Evolutionary conservation across 2,113 vertebrate genomes (phyloP).

Genomic region (Paedocypris sp.): DNA sequence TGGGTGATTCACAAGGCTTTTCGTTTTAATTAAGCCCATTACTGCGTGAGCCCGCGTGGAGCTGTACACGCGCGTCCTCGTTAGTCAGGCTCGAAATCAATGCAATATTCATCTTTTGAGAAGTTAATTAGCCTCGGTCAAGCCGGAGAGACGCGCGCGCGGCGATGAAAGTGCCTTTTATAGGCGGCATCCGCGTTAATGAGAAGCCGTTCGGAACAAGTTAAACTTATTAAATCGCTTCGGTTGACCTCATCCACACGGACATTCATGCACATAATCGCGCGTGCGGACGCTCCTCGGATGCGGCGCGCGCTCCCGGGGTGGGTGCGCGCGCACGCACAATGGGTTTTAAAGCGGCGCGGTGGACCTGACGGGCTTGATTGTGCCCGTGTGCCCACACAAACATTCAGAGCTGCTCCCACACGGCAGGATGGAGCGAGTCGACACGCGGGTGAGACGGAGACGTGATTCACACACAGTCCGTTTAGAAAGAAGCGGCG

Average conservation of each 20-base stretch:
- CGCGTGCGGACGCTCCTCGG: too few species aligned
- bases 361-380: too few species aligned
- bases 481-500: too few species aligned
- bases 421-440: too few species aligned
- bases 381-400: too few species aligned
- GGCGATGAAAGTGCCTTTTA: background rate
- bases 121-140: slow-evolving; percentile 31
- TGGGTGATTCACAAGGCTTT: slow-evolving; percentile 69
- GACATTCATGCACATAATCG: background rate
- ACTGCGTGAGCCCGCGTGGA: slow-evolving; percentile 64
- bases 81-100: slow-evolving; percentile 17
- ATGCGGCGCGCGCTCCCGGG: too few species aligned
- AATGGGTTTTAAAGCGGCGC: too few species aligned
- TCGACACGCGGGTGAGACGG: too few species aligned
- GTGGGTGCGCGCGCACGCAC: too few species aligned
- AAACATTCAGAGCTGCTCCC: too few species aligned
- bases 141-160: background rate
- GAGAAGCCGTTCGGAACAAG: background rate
- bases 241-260: background rate
- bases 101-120: slow-evolving; percentile 29
- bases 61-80: slow-evolving; percentile 5
- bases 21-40: slow-evolving; percentile 86
- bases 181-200: background rate
- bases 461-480: too few species aligned
- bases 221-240: background rate